Conservation (phyloP, 2,113 vertebrate genomes). For the Tichodroma muraria region DNA sequence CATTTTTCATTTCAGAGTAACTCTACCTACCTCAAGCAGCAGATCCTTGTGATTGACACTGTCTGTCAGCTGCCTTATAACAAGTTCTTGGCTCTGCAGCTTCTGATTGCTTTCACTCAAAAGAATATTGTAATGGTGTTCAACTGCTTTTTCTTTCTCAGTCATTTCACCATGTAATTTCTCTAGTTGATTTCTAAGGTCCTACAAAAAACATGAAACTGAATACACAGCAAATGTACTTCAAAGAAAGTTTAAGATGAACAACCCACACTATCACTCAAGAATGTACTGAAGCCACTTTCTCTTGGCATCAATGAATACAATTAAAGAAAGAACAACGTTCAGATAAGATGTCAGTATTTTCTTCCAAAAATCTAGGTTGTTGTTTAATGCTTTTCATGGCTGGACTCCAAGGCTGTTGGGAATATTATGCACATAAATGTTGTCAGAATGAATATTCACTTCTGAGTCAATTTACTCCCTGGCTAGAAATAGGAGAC, state of each 20-base stretch:
- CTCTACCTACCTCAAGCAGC: conserved; percentile 78
- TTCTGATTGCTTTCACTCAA: conserved; percentile 79
- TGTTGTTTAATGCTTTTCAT: neutral
- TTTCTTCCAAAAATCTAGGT: neutral
- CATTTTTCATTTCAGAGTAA: neutral
- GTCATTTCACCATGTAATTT: conserved; percentile 80
- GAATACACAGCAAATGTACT: neutral
- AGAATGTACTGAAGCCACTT: neutral
- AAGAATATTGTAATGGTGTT: conserved; percentile 75
- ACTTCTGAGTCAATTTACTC: conserved; percentile 4
- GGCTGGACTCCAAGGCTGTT: neutral
- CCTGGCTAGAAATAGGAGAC: neutral
- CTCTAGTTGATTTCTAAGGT: conserved; percentile 88
- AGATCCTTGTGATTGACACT: conserved; percentile 77
- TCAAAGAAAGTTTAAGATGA: neutral
- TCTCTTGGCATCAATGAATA: neutral
- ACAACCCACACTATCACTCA: neutral
- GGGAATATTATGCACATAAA: neutral
- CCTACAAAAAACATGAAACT: conserved; percentile 58
- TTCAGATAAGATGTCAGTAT: neutral
- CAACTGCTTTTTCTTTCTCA: conserved; percentile 77
- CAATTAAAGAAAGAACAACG: neutral
- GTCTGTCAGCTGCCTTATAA: conserved; percentile 75
- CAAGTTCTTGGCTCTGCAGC: conserved; percentile 75
- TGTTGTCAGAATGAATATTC: neutral